phyloP scores from a whole-genome alignment of 2,888 invertebrate genomes.

The Poecilus cupreus region DNA sequence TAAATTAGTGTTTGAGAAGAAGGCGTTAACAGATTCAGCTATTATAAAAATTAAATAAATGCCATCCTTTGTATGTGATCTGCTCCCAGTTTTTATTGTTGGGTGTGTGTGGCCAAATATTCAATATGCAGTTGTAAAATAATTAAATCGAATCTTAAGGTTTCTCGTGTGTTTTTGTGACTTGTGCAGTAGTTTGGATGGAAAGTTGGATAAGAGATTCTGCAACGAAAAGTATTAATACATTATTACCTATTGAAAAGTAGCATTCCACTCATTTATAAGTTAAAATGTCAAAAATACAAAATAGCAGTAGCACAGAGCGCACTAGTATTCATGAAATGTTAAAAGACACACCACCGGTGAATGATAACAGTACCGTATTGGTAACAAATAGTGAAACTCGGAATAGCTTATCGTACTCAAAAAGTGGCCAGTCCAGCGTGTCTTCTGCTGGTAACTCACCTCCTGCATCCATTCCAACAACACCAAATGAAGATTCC shows the following conservation, averaged over 20 bases:
- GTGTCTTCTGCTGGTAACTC: conserved; percentile 70
- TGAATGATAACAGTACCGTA: conserved; percentile 84
- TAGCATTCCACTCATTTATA: conserved; percentile 17
- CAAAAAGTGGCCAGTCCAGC: conserved; percentile 83
- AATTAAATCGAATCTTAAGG: conserved; percentile 17
- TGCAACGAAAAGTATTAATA: conserved; percentile 12
- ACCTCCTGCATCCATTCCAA: conserved; percentile 74
- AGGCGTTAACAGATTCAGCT: not conserved
- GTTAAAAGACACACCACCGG: conserved; percentile 87
- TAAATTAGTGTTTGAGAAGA: not conserved
- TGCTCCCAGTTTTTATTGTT: conserved; percentile 43
- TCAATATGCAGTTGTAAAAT: conserved; percentile 47
- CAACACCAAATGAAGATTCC: conserved; percentile 75
- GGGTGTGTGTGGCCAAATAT: conserved; percentile 43
- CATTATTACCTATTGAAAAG: not conserved
- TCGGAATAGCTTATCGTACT: conserved; percentile 79
- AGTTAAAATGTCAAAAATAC: conserved; percentile 55
- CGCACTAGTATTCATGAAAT: conserved; percentile 87
- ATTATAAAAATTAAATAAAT: conserved; percentile 47
- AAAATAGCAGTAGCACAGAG: conserved; percentile 73
- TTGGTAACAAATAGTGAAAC: conserved; percentile 85
- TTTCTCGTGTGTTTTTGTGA: not conserved
- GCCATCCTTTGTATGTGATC: conserved; percentile 13
- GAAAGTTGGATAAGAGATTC: conserved; percentile 3
- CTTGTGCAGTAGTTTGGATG: conserved; percentile 18